Evolutionary conservation across 2,113 vertebrate genomes (phyloP).

Genomic region (Cnemophilus loriae): DNA sequence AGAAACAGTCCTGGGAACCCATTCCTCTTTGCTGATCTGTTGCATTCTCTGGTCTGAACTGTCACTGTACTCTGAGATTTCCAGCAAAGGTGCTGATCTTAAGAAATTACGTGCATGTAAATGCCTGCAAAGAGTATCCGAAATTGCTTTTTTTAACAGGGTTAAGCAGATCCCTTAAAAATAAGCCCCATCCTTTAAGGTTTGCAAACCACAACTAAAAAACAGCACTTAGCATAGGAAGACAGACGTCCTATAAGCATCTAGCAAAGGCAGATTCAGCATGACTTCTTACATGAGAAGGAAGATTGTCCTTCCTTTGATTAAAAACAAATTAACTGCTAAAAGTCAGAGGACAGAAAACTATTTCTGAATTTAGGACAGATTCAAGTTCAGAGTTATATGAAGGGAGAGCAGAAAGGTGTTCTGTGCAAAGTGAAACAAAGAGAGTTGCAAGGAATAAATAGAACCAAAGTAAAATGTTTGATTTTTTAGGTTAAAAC

Average conservation of each 20-base stretch:
- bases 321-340: background rate
- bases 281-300: background rate
- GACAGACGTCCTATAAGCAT: background rate
- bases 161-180: background rate
- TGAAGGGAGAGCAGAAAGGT: background rate
- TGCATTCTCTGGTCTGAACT: background rate
- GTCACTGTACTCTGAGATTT: background rate
- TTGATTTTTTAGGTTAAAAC: background rate
- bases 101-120: background rate
- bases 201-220: background rate
- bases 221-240: background rate
- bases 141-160: background rate
- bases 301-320: background rate
- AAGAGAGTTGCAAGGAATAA: background rate
- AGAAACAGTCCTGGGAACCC: background rate
- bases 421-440: background rate
- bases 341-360: background rate
- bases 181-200: background rate
- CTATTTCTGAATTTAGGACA: slow-evolving; percentile 26
- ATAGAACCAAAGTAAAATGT: background rate
- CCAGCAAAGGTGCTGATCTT: background rate
- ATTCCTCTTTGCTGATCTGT: background rate
- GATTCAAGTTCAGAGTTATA: background rate
- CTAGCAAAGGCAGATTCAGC: background rate
- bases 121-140: background rate